These are phyloP conservation scores for Acanthaster planci DNA, from an alignment of 35 echinoderm and acorn worm species.

Conservation along the genomic window DNA sequence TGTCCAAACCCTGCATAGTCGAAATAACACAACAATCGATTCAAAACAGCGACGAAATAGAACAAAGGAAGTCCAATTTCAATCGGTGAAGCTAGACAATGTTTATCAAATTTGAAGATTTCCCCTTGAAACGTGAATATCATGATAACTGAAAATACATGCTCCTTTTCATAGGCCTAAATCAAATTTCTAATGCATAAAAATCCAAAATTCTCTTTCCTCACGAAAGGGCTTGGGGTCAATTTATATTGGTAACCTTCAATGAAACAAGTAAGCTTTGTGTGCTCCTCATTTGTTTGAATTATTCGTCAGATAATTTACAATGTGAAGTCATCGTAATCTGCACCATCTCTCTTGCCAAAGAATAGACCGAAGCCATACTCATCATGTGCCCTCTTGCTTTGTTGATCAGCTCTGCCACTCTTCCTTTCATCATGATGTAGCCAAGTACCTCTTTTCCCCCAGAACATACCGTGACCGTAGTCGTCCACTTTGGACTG, in stretches of 20 bases:
- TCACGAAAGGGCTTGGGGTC: neutral
- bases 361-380: conserved; percentile 20
- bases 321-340: conserved; percentile 13
- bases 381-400: conserved; percentile 1
- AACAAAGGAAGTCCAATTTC: too few species aligned
- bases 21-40: too few species aligned
- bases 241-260: neutral
- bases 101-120: too few species aligned
- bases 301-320: neutral
- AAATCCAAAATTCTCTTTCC: neutral
- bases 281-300: neutral
- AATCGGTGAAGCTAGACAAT: too few species aligned
- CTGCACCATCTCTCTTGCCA: conserved; percentile 13
- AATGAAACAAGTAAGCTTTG: neutral
- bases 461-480: conserved; percentile 21
- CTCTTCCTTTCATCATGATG: neutral
- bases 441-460: neutral
- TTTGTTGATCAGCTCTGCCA: neutral
- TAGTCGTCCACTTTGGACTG: conserved; percentile 19
- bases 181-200: neutral
- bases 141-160: neutral
- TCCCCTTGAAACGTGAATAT: neutral
- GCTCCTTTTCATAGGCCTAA: neutral
- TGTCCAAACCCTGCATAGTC: too few species aligned
- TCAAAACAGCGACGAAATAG: too few species aligned